Evolutionary conservation across 2,888 invertebrate genomes (phyloP).

Genomic region (Isoperla grammatica): DNA sequence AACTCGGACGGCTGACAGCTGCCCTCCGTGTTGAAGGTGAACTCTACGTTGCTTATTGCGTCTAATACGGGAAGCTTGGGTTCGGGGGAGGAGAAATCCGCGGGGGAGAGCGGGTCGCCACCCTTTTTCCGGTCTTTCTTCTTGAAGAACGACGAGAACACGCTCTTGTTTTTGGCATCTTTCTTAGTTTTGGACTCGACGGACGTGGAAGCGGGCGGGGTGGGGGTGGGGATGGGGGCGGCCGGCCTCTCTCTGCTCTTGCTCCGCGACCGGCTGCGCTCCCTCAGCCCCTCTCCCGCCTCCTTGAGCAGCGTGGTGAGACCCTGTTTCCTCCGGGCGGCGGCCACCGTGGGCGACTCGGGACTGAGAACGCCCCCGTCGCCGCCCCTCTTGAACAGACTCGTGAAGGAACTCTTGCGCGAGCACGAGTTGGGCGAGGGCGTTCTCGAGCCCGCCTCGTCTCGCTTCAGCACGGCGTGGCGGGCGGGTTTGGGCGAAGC

Average conservation of each 20-base stretch:
- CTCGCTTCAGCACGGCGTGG: constrained; percentile 33
- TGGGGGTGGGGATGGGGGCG: constrained; percentile 15
- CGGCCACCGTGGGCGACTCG: constrained; percentile 53
- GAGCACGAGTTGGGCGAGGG: constrained; percentile 69
- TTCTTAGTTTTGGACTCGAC: constrained; percentile 35
- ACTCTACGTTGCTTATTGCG: constrained; percentile 47
- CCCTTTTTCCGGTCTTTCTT: constrained; percentile 34
- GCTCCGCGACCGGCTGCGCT: constrained; percentile 53
- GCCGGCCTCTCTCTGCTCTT: constrained; percentile 57
- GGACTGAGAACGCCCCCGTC: constrained; percentile 56
- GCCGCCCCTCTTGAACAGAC: constrained; percentile 68
- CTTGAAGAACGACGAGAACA: constrained; percentile 42
- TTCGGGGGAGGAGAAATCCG: constrained; percentile 29
- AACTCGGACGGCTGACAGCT: constrained; percentile 32
- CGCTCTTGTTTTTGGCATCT: constrained; percentile 41
- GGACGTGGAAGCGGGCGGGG: constrained; percentile 6
- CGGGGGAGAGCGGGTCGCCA: constrained; percentile 23
- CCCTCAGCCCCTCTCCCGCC: constrained; percentile 40
- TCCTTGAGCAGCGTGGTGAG: constrained; percentile 42
- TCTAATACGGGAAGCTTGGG: constrained; percentile 39
- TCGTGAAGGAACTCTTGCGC: constrained; percentile 75
- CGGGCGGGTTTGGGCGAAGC: constrained; percentile 29
- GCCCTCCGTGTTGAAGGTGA: constrained; percentile 44
- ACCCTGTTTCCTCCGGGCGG: constrained; percentile 33
- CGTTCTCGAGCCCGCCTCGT: constrained; percentile 44